These are phyloP conservation scores for Agonopterix arenella DNA, from an alignment of 2,888 invertebrate genomes.

Conservation along the genomic window DNA sequence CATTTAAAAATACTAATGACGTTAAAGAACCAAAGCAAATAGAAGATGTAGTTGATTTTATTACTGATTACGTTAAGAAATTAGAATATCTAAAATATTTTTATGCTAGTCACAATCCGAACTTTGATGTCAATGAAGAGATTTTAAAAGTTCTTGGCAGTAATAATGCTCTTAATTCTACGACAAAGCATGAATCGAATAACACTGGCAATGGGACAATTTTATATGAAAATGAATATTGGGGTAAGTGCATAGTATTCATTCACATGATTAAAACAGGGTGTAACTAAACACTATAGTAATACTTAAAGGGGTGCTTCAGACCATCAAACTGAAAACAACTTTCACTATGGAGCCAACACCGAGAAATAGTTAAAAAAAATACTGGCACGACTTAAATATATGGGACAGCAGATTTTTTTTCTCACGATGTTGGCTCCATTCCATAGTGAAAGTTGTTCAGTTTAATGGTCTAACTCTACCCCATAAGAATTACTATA, in stretches of 20 bases:
- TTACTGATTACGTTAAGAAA: conserved; percentile 27
- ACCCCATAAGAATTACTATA: no score
- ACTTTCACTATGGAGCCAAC: no score
- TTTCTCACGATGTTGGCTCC: no score
- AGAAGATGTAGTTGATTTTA: conserved; percentile 21
- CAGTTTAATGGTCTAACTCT: no score
- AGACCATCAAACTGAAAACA: no score
- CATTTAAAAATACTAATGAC: conserved; percentile 1
- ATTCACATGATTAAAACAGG: no score
- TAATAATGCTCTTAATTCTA: not conserved
- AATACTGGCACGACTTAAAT: no score
- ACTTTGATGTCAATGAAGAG: not conserved
- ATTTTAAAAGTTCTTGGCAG: not conserved
- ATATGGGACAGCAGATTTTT: no score
- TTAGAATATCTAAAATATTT: conserved; percentile 27
- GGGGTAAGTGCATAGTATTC: conserved; percentile 37
- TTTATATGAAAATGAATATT: conserved; percentile 34
- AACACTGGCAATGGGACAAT: conserved; percentile 13
- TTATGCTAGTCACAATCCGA: not conserved
- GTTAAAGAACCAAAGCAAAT: conserved; percentile 5
- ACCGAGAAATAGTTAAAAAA: no score
- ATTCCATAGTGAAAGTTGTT: no score
- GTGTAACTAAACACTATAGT: no score
- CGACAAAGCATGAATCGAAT: conserved; percentile 3
- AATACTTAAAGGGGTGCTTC: no score